These are phyloP conservation scores for Oligia fasciuncula DNA, from an alignment of 2,888 invertebrate genomes.

Conservation along the genomic window DNA sequence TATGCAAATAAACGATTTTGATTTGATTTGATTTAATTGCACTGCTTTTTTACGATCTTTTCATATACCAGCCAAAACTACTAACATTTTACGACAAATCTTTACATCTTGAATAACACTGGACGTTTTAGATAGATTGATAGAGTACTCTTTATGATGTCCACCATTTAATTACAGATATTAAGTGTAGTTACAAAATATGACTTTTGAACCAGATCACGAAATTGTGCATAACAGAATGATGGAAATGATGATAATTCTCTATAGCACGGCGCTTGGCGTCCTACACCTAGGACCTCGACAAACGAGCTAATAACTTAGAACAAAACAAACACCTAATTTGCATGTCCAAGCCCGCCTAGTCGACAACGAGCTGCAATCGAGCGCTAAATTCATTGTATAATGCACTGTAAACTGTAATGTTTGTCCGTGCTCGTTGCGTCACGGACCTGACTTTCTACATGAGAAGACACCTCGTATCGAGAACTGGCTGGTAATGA, in stretches of 20 bases:
- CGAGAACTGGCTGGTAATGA: conserved; percentile 56
- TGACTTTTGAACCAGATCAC: background rate
- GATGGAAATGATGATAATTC: background rate
- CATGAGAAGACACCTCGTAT: conserved; percentile 62
- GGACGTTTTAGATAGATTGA: background rate
- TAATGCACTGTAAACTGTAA: conserved; percentile 68
- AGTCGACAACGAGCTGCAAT: conserved; percentile 58
- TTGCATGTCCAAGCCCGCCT: conserved; percentile 43
- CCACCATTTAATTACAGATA: background rate
- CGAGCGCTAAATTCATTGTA: conserved; percentile 71
- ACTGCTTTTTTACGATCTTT: conserved; percentile 3
- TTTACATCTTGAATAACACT: background rate
- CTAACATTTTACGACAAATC: background rate
- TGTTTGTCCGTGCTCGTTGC: conserved; percentile 65
- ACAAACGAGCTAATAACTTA: conserved; percentile 26
- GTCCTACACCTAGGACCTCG: background rate
- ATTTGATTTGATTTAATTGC: too few species aligned
- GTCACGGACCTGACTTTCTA: conserved; percentile 61
- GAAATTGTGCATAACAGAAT: background rate
- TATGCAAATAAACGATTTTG: too few species aligned
- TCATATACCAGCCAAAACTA: background rate
- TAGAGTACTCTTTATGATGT: background rate
- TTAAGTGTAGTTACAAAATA: background rate
- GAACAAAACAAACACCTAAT: conserved; percentile 44
- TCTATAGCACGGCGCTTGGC: too few species aligned